Conservation (phyloP, 2,113 vertebrate genomes). For the Puma concolor region DNA sequence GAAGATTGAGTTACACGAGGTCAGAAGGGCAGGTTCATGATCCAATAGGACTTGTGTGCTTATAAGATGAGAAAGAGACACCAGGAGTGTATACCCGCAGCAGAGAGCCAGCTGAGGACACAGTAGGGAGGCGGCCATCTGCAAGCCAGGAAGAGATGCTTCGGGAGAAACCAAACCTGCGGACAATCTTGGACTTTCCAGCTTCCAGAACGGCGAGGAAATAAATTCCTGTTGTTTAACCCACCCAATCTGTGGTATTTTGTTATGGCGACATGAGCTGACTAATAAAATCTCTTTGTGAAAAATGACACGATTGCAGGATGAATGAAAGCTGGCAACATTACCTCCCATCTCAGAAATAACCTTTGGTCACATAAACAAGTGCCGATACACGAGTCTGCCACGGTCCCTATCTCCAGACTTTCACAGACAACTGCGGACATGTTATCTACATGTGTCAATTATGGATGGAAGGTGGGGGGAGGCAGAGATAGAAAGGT, state of each 20-base stretch:
- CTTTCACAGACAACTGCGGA: not conserved
- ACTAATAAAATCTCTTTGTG: not conserved
- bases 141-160: not conserved
- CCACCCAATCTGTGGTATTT: not conserved
- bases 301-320: not conserved
- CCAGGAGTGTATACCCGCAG: rapidly evolving
- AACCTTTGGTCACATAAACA: not conserved
- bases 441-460: not conserved
- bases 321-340: not conserved
- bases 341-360: not conserved
- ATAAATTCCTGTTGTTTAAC: not conserved
- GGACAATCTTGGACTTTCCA: not conserved
- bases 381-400: not conserved
- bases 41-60: not conserved
- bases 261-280: not conserved
- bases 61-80: not conserved
- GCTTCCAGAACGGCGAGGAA: not conserved
- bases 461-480: rapidly evolving
- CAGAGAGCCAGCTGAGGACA: not conserved
- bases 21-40: not conserved
- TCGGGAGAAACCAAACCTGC: not conserved
- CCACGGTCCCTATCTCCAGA: not conserved
- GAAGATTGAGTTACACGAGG: not conserved
- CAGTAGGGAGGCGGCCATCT: rapidly evolving
- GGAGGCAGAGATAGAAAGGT: not conserved